Percentiles rank a stretch among this genome's conserved stretches.
Evolutionary conservation across 2,888 invertebrate genomes (phyloP).

Genomic region (Sisyra terminalis): DNA sequence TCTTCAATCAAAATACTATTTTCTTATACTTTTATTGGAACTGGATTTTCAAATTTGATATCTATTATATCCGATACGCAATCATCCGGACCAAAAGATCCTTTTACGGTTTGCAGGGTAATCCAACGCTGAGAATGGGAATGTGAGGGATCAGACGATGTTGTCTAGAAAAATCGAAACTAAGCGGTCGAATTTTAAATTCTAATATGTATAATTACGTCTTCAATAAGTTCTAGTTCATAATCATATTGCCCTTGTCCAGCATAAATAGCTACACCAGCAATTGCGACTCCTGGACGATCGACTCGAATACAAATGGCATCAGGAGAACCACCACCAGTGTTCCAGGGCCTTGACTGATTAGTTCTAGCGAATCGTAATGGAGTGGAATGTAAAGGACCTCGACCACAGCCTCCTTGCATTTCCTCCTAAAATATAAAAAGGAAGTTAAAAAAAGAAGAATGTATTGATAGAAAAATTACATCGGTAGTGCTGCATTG

Average conservation of each 20-base stretch:
- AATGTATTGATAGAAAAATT: constrained; percentile 17
- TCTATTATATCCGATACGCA: constrained; percentile 79
- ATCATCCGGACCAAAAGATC: constrained; percentile 69
- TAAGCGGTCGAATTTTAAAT: neutral
- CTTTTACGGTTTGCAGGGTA: constrained; percentile 67
- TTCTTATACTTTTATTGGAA: constrained; percentile 60
- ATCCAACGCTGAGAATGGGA: constrained; percentile 70
- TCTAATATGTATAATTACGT: constrained; percentile 32
- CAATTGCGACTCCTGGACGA: constrained; percentile 70
- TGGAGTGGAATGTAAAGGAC: constrained; percentile 62
- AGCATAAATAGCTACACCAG: constrained; percentile 80
- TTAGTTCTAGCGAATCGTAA: constrained; percentile 83
- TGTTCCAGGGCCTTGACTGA: constrained; percentile 86
- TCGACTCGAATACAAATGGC: constrained; percentile 92
- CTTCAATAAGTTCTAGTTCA: constrained; percentile 76
- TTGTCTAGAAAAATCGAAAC: constrained; percentile 20
- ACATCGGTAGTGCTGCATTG: constrained; percentile 63
- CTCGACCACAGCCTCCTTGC: constrained; percentile 54
- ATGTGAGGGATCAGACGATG: constrained; percentile 33
- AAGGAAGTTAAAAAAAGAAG: neutral
- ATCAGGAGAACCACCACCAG: constrained; percentile 92
- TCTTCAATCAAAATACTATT: constrained; percentile 7
- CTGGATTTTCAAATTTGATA: constrained; percentile 77
- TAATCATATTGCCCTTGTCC: constrained; percentile 83
- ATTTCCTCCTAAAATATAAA: constrained; percentile 39